These are phyloP conservation scores for Dromococcyx pavoninus DNA, from an alignment of 2,797 vertebrate genomes.

Conservation along the genomic window DNA sequence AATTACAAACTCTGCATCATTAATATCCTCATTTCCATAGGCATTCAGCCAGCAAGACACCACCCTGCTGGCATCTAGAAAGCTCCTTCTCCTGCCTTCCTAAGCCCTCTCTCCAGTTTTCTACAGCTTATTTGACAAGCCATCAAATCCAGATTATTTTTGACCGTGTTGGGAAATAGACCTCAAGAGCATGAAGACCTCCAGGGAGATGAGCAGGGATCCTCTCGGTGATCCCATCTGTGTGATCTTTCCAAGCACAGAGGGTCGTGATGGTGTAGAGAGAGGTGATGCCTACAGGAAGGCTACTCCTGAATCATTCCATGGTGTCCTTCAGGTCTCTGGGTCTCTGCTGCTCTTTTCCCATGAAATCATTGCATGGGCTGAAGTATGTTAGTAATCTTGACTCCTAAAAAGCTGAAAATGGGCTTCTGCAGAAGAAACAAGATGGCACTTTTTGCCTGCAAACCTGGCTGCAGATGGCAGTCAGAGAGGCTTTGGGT, in stretches of 20 bases:
- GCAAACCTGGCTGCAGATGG: too few species aligned
- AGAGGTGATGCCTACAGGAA: background rate
- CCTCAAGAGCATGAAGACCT: background rate
- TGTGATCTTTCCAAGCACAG: background rate
- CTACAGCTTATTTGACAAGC: fast-evolving
- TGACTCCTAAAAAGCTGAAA: background rate
- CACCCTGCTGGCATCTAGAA: background rate
- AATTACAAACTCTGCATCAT: background rate
- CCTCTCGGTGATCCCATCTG: background rate
- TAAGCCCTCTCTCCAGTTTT: background rate
- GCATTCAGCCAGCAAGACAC: background rate
- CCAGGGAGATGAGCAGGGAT: background rate
- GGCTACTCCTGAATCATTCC: background rate
- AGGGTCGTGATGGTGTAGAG: fast-evolving
- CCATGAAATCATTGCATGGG: background rate
- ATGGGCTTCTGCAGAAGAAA: background rate
- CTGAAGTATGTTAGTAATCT: background rate
- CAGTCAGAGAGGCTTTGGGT: background rate
- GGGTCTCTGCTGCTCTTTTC: background rate
- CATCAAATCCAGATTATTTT: background rate
- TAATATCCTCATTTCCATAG: background rate
- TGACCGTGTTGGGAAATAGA: background rate
- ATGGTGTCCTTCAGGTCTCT: background rate
- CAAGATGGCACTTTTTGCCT: background rate
- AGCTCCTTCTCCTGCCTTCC: background rate